phyloP scores from a whole-genome alignment of 2,797 vertebrate species.

The Gadopsis marmoratus region DNA sequence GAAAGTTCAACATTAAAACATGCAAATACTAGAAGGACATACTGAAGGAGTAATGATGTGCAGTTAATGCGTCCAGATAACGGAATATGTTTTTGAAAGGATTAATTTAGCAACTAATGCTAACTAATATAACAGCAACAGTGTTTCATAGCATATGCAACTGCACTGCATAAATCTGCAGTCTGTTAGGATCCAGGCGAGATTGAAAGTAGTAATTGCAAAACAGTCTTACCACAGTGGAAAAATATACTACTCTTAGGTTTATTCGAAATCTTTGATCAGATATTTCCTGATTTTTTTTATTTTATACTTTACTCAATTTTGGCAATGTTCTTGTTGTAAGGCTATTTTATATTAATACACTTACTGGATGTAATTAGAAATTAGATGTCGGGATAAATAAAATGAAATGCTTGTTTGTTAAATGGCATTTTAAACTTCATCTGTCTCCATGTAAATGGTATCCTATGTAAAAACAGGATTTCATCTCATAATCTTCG shows the following conservation, averaged over 20 bases:
- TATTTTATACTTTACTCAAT: no score
- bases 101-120: background rate
- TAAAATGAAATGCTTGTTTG: slow-evolving; percentile 41
- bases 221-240: no score
- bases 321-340: no score
- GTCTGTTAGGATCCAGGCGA: no score
- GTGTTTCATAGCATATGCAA: no score
- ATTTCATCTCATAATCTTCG: slow-evolving; percentile 51
- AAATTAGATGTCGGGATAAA: slow-evolving; percentile 22
- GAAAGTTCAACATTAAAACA: background rate
- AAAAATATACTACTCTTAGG: no score
- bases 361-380: slow-evolving; percentile 19
- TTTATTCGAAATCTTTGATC: background rate
- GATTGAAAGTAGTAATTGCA: no score
- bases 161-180: no score
- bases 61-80: no score
- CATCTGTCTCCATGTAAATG: slow-evolving; percentile 31
- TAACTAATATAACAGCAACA: no score
- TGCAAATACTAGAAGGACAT: background rate
- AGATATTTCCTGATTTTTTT: background rate
- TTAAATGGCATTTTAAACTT: slow-evolving; percentile 39
- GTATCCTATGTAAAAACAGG: slow-evolving; percentile 21
- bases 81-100: no score
- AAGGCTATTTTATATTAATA: no score
- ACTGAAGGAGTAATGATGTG: background rate